phyloP scores from a whole-genome alignment of 2,797 vertebrate species.

The Cynodonichthys magdalenae region DNA sequence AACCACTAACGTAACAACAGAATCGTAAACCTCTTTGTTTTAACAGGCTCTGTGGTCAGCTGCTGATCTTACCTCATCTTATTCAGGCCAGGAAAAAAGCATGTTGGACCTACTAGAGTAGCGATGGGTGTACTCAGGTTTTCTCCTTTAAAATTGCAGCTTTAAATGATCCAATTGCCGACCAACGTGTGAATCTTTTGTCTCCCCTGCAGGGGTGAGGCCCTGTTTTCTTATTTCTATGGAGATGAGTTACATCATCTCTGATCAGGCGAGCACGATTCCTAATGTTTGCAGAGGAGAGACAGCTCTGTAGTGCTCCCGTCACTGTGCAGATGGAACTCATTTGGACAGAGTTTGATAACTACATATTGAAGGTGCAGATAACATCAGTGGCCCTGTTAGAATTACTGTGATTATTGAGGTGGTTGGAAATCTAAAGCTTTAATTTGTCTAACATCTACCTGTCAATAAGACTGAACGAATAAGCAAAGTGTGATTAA shows the following conservation, averaged over 20 bases:
- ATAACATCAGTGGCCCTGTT: conserved; percentile 18
- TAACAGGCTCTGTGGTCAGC: background rate
- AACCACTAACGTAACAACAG: background rate
- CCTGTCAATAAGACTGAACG: conserved; percentile 7
- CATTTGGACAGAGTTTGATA: conserved; percentile 28
- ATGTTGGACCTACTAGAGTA: conserved; percentile 26
- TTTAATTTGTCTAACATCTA: conserved; percentile 1
- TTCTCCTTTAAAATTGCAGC: conserved; percentile 35
- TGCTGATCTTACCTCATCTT: conserved; percentile 16
- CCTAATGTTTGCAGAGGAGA: conserved; percentile 48
- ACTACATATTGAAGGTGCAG: conserved; percentile 23
- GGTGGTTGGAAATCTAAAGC: conserved; percentile 14
- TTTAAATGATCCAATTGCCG: conserved; percentile 55
- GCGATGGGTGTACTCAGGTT: conserved; percentile 26
- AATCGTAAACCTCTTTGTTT: background rate
- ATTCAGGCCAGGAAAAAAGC: conserved; percentile 22
- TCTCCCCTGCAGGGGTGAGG: conserved; percentile 37
- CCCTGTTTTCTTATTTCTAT: conserved; percentile 73
- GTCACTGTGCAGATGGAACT: conserved; percentile 31
- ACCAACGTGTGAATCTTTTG: conserved; percentile 54
- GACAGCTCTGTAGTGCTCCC: conserved; percentile 29
- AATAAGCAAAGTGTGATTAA: background rate
- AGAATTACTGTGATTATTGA: background rate
- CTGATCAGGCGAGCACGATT: conserved; percentile 58
- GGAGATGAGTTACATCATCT: conserved; percentile 73